Conservation (phyloP, 2,888 invertebrate species). For the Octonoba sinensis region DNA sequence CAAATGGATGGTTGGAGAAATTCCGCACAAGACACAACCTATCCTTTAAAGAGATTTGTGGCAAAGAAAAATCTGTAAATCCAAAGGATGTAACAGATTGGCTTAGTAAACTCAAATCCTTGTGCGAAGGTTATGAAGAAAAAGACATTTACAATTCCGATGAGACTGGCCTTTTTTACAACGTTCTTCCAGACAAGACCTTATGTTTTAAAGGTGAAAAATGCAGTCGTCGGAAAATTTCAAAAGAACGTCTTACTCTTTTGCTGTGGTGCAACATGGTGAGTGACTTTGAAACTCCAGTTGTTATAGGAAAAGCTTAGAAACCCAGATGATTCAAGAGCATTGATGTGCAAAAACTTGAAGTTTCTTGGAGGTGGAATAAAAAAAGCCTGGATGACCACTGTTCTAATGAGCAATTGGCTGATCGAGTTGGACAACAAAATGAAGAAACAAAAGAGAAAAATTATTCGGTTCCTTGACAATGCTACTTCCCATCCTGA, state of each 20-base stretch:
- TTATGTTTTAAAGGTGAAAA: neutral
- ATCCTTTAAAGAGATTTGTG: constrained; percentile 16
- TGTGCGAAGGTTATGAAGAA: neutral
- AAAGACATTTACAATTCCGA: neutral
- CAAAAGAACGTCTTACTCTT: neutral
- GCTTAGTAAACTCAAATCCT: neutral
- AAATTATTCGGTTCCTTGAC: neutral
- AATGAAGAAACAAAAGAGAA: neutral
- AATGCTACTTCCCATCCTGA: neutral
- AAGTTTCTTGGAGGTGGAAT: no score
- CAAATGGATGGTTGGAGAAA: constrained; percentile 20
- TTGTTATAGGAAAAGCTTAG: neutral
- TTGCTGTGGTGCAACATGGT: neutral
- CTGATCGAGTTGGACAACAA: neutral
- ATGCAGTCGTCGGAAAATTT: neutral
- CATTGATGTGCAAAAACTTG: neutral
- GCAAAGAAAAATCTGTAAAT: constrained; percentile 21
- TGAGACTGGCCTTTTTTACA: neutral
- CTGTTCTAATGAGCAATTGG: neutral
- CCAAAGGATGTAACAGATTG: constrained; percentile 2
- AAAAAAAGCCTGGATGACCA: no score
- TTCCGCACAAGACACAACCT: constrained; percentile 7
- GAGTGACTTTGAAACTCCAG: neutral
- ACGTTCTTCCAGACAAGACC: neutral
- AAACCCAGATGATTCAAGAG: neutral